phyloP scores from a whole-genome alignment of 1,140 invertebrate species.

The Epicauta chinensis region DNA sequence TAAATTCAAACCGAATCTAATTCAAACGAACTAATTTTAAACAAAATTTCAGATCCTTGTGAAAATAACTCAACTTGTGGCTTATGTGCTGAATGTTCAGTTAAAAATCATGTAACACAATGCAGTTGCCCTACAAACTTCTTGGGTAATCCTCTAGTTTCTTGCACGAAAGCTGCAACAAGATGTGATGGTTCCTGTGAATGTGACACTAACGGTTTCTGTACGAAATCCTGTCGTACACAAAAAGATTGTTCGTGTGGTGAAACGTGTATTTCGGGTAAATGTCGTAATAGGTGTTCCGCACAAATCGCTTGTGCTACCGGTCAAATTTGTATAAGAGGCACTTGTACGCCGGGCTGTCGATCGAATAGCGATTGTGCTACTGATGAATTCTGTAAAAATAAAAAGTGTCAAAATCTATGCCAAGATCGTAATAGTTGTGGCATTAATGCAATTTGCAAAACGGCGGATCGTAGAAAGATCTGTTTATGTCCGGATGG shows the following conservation, averaged over 20 bases:
- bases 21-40: too few species aligned
- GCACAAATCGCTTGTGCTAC: slow-evolving; percentile 39
- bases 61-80: slow-evolving; percentile 63
- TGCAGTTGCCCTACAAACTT: slow-evolving; percentile 77
- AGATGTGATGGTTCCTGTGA: slow-evolving; percentile 62
- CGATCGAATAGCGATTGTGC: slow-evolving; percentile 73
- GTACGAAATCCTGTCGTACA: slow-evolving; percentile 58
- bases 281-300: slow-evolving; percentile 59
- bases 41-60: slow-evolving; percentile 64
- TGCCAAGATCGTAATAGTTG: slow-evolving; percentile 61
- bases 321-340: slow-evolving; percentile 54
- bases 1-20: slow-evolving; percentile 30
- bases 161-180: slow-evolving; percentile 59
- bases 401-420: slow-evolving; percentile 69
- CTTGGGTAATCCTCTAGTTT: slow-evolving; percentile 71
- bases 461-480: slow-evolving; percentile 68
- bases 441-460: slow-evolving; percentile 69
- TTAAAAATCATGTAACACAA: slow-evolving; percentile 74
- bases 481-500: slow-evolving; percentile 81
- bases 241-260: slow-evolving; percentile 70
- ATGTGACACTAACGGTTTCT: slow-evolving; percentile 74
- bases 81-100: slow-evolving; percentile 73
- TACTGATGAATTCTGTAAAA: slow-evolving; percentile 65
- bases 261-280: slow-evolving; percentile 57
- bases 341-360: slow-evolving; percentile 67